Conservation (phyloP, 92 coral and sea anemone species). For the Palythoa grandis region DNA sequence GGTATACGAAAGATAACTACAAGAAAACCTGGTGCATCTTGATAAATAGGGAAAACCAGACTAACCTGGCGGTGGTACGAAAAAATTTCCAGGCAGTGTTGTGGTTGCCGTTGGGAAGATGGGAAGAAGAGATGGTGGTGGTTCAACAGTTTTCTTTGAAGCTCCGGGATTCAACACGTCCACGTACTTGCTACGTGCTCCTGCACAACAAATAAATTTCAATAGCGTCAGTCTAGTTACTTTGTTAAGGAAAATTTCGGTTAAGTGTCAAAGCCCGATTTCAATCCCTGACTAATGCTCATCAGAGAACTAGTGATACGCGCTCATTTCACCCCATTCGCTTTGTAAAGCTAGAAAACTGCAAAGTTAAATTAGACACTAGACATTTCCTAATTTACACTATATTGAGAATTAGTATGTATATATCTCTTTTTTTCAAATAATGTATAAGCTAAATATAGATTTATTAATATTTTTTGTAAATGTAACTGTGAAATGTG, state of each 20-base stretch:
- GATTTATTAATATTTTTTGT: no score
- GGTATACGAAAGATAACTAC: no score
- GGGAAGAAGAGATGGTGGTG: slow-evolving; percentile 34
- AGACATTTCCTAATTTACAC: no score
- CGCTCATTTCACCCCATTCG: no score
- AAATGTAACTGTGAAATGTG: no score
- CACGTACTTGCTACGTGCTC: slow-evolving; percentile 67
- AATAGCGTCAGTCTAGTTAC: not conserved
- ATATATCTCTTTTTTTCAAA: no score
- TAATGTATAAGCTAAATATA: no score
- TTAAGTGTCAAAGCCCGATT: not conserved
- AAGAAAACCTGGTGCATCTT: not conserved
- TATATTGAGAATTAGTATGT: no score
- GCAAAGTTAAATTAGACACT: no score
- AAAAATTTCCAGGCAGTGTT: slow-evolving; percentile 34
- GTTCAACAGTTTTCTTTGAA: slow-evolving; percentile 31
- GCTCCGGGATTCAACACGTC: slow-evolving; percentile 77
- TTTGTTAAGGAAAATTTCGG: not conserved
- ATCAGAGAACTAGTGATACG: no score
- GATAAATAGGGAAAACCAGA: not conserved
- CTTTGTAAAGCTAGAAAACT: no score
- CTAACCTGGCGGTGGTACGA: slow-evolving; percentile 35
- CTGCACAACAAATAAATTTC: slow-evolving; percentile 3
- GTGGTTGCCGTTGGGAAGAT: slow-evolving; percentile 40
- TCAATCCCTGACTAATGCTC: not conserved